Evolutionary conservation across 1,140 invertebrate genomes (phyloP).

Genomic region (Drosophila sturtevanti): DNA sequence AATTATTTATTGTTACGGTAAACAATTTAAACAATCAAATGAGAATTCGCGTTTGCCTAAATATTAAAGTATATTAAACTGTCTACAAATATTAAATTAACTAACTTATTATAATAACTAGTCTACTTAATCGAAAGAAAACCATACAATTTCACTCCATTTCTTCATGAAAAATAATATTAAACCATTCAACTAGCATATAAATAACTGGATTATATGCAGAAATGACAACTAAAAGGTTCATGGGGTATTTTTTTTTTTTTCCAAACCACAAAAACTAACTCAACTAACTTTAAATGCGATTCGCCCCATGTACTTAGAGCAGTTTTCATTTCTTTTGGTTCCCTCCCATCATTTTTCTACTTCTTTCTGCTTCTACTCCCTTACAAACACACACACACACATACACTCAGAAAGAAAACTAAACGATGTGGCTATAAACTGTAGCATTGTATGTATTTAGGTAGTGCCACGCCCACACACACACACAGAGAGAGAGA

Average conservation of each 20-base stretch:
- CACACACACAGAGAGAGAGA: constrained; percentile 5
- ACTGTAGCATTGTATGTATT: constrained; percentile 26
- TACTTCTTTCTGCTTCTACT: too few species aligned
- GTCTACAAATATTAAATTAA: too few species aligned
- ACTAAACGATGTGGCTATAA: constrained; percentile 34
- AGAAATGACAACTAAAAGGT: not conserved
- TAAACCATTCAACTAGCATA: not conserved
- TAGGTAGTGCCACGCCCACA: constrained; percentile 26
- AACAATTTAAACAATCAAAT: too few species aligned
- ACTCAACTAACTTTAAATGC: constrained; percentile 6
- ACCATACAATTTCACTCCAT: not conserved
- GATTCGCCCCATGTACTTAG: not conserved
- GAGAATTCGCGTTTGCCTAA: too few species aligned
- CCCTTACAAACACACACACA: not conserved
- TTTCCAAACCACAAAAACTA: not conserved
- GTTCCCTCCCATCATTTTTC: too few species aligned
- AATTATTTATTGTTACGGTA: too few species aligned
- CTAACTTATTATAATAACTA: not conserved
- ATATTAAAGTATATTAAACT: too few species aligned
- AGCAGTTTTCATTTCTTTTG: not conserved
- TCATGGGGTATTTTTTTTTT: not conserved
- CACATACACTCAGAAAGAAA: constrained; percentile 6
- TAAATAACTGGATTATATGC: not conserved
- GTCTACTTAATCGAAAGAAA: not conserved
- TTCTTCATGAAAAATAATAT: not conserved